Evolutionary conservation across 2,888 invertebrate species (phyloP), one percentile per base, ranked within the genome.

Genomic region (Drosophila meridionalis): DNA sequence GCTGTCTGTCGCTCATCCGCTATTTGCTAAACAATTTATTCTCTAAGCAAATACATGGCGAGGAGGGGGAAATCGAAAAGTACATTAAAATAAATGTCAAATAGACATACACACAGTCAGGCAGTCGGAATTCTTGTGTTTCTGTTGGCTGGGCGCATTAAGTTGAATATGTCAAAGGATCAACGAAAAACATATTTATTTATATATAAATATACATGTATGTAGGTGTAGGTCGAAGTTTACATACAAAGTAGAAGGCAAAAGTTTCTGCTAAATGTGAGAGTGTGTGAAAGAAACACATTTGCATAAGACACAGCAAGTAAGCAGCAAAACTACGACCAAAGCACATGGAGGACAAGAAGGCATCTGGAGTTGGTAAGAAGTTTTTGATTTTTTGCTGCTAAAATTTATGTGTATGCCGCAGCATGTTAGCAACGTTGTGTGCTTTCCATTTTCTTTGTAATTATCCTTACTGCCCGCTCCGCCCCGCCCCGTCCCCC

Each of bases 81-180:
- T 84, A 72, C 76, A 87, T 72, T 61, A 63, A 73, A 73, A 74
- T 69, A 84, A 72, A 83, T 84, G 84, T 71, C 82, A 83, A 58
- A 61, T 56, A 70, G 72, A 70, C 53, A 67, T 8, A n/a, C 48
- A 40, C 56, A 26, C 43, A 59, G 56, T 40, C 65, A 66, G 60
- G 34, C 61, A 62, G 50, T 34, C 32, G 43, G 34, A 48, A 45
- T 62, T 65, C 58, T 50, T 45, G 14, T 53, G 26, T 53, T 69
- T 52, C 56, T 60, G 38, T 43, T 63, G 73, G 69, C 32, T 73
- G 63, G 71, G 75, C 84, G 85, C 90, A 89, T 90, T 87, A 90
- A 90, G 90, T 82, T 90, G 84, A 84, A 78, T 87, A 89, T 89
- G 90, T 87, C 87, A 87, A 89, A 90, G 90, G 86, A 90, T 87